These are phyloP conservation scores for Drosophila serrata DNA, from an alignment of 1,140 invertebrate genomes.

Conservation along the genomic window DNA sequence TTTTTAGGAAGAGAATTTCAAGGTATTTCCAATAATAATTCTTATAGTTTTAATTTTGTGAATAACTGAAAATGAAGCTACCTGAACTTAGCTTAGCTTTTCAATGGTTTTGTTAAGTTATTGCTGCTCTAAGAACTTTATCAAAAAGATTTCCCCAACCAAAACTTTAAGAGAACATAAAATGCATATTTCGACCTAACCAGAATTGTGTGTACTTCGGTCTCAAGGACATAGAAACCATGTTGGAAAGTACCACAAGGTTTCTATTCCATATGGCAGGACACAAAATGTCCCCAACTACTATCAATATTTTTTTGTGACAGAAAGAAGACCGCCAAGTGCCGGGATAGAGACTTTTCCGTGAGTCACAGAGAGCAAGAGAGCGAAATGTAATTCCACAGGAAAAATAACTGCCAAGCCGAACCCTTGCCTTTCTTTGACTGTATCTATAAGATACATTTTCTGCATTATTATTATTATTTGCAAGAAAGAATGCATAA, in stretches of 20 bases:
- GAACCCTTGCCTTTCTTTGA: constrained; percentile 17
- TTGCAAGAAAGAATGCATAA: constrained; percentile 63
- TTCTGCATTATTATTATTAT: constrained; percentile 73
- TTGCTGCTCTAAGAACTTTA: not conserved
- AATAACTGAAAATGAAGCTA: no score
- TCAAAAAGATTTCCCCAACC: not conserved
- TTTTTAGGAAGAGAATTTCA: not conserved
- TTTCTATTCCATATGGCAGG: constrained; percentile 25
- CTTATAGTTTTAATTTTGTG: not conserved
- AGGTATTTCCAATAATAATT: not conserved
- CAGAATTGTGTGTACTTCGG: not conserved
- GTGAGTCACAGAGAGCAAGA: constrained; percentile 5
- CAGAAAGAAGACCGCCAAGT: constrained; percentile 20
- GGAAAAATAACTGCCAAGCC: constrained; percentile 28
- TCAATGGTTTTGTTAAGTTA: not conserved
- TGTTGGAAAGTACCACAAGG: not conserved
- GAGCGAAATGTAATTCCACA: constrained; percentile 1
- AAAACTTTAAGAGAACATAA: constrained; percentile 4
- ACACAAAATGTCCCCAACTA: not conserved
- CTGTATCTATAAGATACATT: constrained; percentile 72
- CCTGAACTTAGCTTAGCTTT: no score
- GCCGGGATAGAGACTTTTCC: constrained; percentile 1
- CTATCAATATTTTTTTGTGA: not conserved
- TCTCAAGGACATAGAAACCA: constrained; percentile 3
- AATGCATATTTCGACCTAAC: not conserved